phyloP scores from a whole-genome alignment of 2,113 vertebrate genomes.

The Dromaius novaehollandiae region DNA sequence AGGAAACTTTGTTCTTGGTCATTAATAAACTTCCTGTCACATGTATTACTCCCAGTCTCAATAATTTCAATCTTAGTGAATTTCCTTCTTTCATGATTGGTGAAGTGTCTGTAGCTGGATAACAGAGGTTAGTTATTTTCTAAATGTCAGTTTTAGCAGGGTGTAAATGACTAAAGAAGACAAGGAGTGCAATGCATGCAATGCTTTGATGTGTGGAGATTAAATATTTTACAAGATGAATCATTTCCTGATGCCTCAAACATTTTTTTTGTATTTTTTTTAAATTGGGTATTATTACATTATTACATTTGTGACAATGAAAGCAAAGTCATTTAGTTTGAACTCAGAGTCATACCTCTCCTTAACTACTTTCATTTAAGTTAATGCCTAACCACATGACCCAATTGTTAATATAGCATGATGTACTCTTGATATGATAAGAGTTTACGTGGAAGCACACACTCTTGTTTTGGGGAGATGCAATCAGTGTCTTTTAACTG shows the following conservation, averaged over 20 bases:
- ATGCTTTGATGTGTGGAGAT: slow-evolving; percentile 55
- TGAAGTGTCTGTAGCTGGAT: slow-evolving; percentile 27
- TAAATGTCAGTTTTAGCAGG: slow-evolving; percentile 42
- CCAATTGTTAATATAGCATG: neutral
- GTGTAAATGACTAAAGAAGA: slow-evolving; percentile 3
- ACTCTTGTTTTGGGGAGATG: neutral
- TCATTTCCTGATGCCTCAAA: slow-evolving; percentile 37
- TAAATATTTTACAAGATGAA: slow-evolving; percentile 38
- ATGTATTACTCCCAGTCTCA: neutral
- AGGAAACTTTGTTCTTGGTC: slow-evolving; percentile 47
- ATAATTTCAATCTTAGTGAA: slow-evolving; percentile 18
- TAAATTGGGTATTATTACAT: neutral
- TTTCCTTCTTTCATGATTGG: slow-evolving; percentile 61
- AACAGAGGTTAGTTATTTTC: slow-evolving; percentile 52
- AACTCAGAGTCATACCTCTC: neutral
- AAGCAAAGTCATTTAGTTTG: neutral
- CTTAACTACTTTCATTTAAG: neutral
- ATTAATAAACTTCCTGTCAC: slow-evolving; percentile 58
- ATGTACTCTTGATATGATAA: neutral
- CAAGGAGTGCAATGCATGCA: neutral
- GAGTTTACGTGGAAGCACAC: neutral
- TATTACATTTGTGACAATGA: neutral
- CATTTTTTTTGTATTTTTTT: neutral
- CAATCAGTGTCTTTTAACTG: neutral
- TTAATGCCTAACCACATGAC: neutral